Evolutionary conservation across 1,140 invertebrate genomes (phyloP).

Genomic region (Zaprionus gabonicus): DNA sequence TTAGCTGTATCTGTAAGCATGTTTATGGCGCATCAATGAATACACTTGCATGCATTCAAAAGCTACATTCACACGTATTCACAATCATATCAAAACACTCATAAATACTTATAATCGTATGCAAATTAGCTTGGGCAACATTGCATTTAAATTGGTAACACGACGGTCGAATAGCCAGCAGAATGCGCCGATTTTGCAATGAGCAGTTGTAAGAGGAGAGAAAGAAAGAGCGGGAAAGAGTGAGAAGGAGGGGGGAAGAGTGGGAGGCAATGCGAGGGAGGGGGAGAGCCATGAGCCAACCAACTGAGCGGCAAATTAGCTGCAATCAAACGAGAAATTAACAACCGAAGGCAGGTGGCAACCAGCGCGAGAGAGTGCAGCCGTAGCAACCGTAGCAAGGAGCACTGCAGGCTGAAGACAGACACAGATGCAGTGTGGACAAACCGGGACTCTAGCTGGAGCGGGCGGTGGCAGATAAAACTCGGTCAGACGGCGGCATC

Average conservation of each 20-base stretch:
- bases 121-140: slow-evolving; percentile 55
- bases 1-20: slow-evolving; percentile 24
- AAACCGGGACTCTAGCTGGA: slow-evolving; percentile 7
- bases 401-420: not conserved
- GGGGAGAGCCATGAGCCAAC: slow-evolving; percentile 10
- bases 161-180: slow-evolving; percentile 13
- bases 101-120: slow-evolving; percentile 41
- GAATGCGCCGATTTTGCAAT: slow-evolving; percentile 45
- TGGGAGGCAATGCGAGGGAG: slow-evolving; percentile 24
- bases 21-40: slow-evolving; percentile 1
- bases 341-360: slow-evolving; percentile 20
- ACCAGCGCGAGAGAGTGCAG: slow-evolving; percentile 25
- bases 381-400: not conserved
- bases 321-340: slow-evolving; percentile 42
- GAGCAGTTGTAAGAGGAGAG: slow-evolving; percentile 17
- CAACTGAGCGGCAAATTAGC: slow-evolving; percentile 23
- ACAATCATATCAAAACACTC: slow-evolving; percentile 4
- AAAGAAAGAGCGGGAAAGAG: not conserved
- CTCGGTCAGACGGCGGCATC: slow-evolving; percentile 16
- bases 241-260: slow-evolving; percentile 18
- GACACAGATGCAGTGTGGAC: not conserved
- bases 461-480: slow-evolving; percentile 28
- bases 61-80: not conserved
- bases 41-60: slow-evolving; percentile 11
- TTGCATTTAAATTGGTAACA: slow-evolving; percentile 45